Base-by-base conservation (phyloP, 1,140 invertebrate genomes). In the Drosophila suzukii region DNA sequence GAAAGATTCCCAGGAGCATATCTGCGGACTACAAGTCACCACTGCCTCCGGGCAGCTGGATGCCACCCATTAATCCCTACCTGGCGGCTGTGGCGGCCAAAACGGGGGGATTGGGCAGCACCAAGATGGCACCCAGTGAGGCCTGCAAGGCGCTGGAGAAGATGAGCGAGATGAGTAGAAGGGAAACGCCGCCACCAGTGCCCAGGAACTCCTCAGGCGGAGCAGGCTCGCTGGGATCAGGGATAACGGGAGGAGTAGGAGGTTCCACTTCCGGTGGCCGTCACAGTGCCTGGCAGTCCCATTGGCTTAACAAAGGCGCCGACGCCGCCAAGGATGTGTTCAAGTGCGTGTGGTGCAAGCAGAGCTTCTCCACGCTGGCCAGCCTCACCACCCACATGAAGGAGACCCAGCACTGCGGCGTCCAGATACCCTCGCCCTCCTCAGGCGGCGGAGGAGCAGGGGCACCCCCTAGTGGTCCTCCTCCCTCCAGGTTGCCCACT, bases 301-400 rank as follows among this genome's bases (percentile, higher is more conserved):
- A 98, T 79, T 98, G 97, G 98, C 93, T 98, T 4, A 98, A 97
- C 91, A 98, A 98, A 85, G 97, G 97, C 3, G 97, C 97, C 7
- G 97, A 98, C 79, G 97, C 98, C 74, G 97, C 97, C 2, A 97
- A 97, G 93, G 97, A 98, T 89, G 97, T 98, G 13, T 94, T 98
- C 4, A 98, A 98, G 92, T 98, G 98, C 92, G 97, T 98, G 4
- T 98, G 97, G 97, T 98, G 98, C 92, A 98, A 98, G 92, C 97
- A 98, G 85, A 98, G 97, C 82, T 98, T 98, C 83, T 96, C 96
- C 15, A 97, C 96, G 36, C 91, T 98, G 10, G 97, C 97, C 1
- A 97, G 97, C 46, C 95, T 98, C 93, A 98, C 97, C 1, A 95
- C 96, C 15, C 98, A 98, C 92, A 98, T 98, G 97, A 98, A 98